phyloP scores from a whole-genome alignment of 2,113 vertebrate species.

The Picathartes gymnocephalus region DNA sequence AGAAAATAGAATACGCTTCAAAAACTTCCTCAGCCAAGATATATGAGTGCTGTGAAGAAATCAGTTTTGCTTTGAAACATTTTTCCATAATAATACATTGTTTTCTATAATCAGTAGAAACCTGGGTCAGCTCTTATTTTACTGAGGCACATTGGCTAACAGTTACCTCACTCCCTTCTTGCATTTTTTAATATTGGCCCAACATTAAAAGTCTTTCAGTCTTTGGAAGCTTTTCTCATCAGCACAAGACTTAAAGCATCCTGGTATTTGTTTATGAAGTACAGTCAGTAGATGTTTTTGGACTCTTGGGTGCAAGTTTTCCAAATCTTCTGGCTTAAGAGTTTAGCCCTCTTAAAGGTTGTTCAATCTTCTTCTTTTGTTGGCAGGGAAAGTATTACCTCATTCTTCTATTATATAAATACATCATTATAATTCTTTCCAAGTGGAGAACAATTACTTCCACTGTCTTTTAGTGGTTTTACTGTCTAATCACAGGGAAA shows the following conservation, averaged over 20 bases:
- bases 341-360: background rate
- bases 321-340: background rate
- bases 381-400: background rate
- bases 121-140: background rate
- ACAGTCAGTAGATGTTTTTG: background rate
- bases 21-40: background rate
- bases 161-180: background rate
- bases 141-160: background rate
- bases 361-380: background rate
- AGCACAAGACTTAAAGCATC: background rate
- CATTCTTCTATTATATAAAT: constrained; percentile 7
- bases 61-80: background rate
- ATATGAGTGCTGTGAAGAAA: background rate
- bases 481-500: background rate
- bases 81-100: background rate
- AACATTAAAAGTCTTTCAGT: background rate
- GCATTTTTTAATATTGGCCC: background rate
- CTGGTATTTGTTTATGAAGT: background rate
- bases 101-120: background rate
- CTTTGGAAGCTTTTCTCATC: background rate
- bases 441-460: background rate
- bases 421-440: background rate
- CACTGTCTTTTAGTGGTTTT: background rate
- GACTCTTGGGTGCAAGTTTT: background rate
- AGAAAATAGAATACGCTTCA: background rate